Base-by-base conservation (phyloP, 2,888 invertebrate species). In the Apoda limacodes region DNA sequence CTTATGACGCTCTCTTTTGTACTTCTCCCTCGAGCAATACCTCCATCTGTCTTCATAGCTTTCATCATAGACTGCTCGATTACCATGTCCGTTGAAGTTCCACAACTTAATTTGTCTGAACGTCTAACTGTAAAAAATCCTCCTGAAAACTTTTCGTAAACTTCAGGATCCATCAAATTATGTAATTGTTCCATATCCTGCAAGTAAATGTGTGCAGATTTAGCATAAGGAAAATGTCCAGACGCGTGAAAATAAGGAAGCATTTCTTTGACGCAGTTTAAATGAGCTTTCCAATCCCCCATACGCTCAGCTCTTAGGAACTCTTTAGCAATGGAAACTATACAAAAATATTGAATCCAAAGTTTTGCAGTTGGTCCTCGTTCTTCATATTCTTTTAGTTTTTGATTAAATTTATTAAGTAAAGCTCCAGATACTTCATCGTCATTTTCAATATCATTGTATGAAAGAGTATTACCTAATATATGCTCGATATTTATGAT, bases 291-390 rank as follows among this genome's bases (percentile, higher is more conserved):
- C n/a, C n/a, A n/a, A n/a, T n/a, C n/a, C n/a, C n/a, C n/a, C n/a
- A n/a, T 52, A 40, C 61, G 50, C 37, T 65, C 60, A 49, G 63
- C 60, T 50, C 50, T 48, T 40, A 63, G 21, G 38, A 60, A 60
- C 12, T 62, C 47, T 35, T 60, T 58, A n/a, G 46, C 49, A 48
- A 64, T 42, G 1, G 55, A 49, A 4, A 60, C 53, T 55, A 61
- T 57, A 19, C 31, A 10, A 52, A 59, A 59, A 50, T 58, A 62
- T 42, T 59, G 56, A 2, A 51, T 39, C 55, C 54, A 22, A 45
- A 58, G 32, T 49, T 50, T 37, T 32, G 57, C 54, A 4, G 57
- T 64, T 14, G 59, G 57, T 40, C 57, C 52, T 46, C 47, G 40
- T 38, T 49, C 29, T 28, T 54, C 37, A 50, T 44, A 35, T 29